Percentiles rank a stretch among this genome's conserved stretches.
Conservation (phyloP, 64 coral and sea anemone species). For the Montipora sp. region DNA sequence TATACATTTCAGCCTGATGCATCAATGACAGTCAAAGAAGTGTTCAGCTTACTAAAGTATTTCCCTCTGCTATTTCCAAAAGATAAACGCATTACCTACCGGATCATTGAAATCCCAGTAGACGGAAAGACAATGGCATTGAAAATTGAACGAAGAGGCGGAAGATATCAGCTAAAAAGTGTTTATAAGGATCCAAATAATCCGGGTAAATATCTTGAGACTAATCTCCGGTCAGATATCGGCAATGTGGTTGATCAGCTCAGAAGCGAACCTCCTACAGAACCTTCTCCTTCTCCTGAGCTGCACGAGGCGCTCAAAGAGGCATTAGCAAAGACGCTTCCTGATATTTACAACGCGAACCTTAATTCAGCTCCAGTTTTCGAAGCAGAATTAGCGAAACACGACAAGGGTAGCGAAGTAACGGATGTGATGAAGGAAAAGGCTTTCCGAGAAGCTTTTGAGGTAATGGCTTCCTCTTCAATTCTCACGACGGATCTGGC, state of each 20-base stretch:
- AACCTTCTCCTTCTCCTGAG: neutral
- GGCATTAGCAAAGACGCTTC: neutral
- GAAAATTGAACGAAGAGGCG: neutral
- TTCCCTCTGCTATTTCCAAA: neutral
- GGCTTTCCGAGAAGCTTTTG: constrained; percentile 5
- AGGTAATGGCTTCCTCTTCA: neutral
- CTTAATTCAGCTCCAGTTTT: neutral
- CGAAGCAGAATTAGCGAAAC: neutral
- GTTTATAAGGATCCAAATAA: constrained; percentile 5
- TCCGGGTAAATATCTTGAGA: neutral
- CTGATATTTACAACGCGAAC: neutral
- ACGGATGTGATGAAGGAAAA: neutral
- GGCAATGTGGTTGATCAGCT: neutral
- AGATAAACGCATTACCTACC: neutral
- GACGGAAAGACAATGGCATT: constrained; percentile 2
- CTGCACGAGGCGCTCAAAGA: neutral
- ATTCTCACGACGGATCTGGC: neutral
- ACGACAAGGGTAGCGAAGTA: neutral
- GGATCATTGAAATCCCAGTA: neutral
- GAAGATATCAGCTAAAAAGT: neutral
- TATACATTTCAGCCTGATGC: neutral
- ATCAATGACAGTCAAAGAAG: constrained; percentile 22
- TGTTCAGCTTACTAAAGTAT: neutral
- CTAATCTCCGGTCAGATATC: neutral
- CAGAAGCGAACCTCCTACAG: neutral